Percentiles rank a stretch among this genome's conserved stretches.
Conservation (phyloP, 2,113 vertebrate genomes). For the Monopterus albus region DNA sequence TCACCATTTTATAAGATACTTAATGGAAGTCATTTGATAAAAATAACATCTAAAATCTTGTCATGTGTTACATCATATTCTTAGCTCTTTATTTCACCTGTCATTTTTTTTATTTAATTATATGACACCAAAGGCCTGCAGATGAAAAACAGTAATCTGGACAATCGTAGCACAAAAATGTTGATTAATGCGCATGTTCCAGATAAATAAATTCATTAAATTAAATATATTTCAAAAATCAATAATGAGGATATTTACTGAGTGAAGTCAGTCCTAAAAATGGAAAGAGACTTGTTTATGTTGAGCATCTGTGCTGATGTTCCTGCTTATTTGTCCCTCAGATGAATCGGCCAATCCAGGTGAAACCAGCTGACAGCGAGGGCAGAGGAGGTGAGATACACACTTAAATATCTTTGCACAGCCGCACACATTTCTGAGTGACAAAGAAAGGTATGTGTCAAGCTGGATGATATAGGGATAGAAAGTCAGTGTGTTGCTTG, state of each 20-base stretch:
- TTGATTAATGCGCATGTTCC: not conserved
- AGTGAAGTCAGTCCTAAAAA: not conserved
- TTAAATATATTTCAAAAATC: not conserved
- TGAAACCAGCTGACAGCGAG: constrained; percentile 85
- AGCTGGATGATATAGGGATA: constrained; percentile 28
- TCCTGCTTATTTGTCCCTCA: constrained; percentile 58
- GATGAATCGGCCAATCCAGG: constrained; percentile 86
- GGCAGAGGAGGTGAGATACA: constrained; percentile 82
- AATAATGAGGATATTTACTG: not conserved
- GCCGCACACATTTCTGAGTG: constrained; percentile 5
- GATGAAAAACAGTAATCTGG: too few relatives aligned
- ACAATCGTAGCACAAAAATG: too few relatives aligned
- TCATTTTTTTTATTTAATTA: too few relatives aligned
- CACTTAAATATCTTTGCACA: not conserved
- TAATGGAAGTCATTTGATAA: too few relatives aligned
- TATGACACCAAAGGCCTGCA: too few relatives aligned
- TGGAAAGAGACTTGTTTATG: constrained; percentile 20
- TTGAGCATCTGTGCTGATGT: constrained; percentile 39
- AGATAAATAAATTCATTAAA: not conserved
- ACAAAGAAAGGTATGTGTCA: constrained; percentile 35
- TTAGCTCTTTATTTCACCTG: too few relatives aligned
- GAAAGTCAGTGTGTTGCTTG: constrained; percentile 32
- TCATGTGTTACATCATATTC: too few relatives aligned
- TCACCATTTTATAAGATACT: not conserved
- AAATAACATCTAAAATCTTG: too few relatives aligned